Percentiles rank a stretch among this genome's conserved stretches.
phyloP scores from a whole-genome alignment of 2,888 invertebrate genomes.

The Lordiphosa fenestrarum region DNA sequence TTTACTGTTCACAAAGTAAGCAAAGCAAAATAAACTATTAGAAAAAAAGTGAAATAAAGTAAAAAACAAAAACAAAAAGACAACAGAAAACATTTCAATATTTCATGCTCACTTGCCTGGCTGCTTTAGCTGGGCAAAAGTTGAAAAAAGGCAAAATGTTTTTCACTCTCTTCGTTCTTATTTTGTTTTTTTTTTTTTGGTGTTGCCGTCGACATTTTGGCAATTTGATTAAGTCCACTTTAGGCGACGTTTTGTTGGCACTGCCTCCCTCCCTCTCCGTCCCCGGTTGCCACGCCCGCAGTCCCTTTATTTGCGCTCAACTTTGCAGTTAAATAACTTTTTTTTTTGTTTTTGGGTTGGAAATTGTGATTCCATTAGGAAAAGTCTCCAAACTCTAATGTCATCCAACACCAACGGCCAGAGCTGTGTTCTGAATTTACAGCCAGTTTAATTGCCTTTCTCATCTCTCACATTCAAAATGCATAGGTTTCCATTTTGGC shows the following conservation, averaged over 20 bases:
- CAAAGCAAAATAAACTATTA: not conserved
- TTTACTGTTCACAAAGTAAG: not conserved
- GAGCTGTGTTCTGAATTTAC: slow-evolving; percentile 7
- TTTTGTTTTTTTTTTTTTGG: slow-evolving; percentile 25
- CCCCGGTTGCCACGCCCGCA: slow-evolving; percentile 17
- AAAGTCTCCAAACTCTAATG: slow-evolving; percentile 67
- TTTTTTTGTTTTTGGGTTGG: slow-evolving; percentile 17
- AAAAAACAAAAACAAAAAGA: not conserved
- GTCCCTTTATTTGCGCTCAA: slow-evolving; percentile 60
- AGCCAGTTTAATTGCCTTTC: no score
- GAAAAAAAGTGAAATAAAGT: not conserved
- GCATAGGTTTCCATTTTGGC: slow-evolving; percentile 28
- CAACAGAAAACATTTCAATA: slow-evolving; percentile 36
- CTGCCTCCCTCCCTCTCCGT: slow-evolving; percentile 26
- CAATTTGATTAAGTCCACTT: slow-evolving; percentile 70
- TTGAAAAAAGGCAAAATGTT: slow-evolving; percentile 45
- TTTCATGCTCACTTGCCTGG: slow-evolving; percentile 43
- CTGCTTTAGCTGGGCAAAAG: slow-evolving; percentile 10
- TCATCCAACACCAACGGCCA: slow-evolving; percentile 32
- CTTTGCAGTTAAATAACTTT: slow-evolving; percentile 66
- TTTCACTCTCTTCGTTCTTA: no score
- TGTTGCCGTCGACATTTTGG: slow-evolving; percentile 37
- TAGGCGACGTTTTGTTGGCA: slow-evolving; percentile 51
- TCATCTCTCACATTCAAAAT: slow-evolving; percentile 1
- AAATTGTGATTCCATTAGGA: slow-evolving; percentile 72